Percentiles rank a stretch among this genome's conserved stretches.
These are phyloP conservation scores for Lamellibrachia luymesi DNA, from an alignment of 1,140 invertebrate species.

Conservation along the genomic window DNA sequence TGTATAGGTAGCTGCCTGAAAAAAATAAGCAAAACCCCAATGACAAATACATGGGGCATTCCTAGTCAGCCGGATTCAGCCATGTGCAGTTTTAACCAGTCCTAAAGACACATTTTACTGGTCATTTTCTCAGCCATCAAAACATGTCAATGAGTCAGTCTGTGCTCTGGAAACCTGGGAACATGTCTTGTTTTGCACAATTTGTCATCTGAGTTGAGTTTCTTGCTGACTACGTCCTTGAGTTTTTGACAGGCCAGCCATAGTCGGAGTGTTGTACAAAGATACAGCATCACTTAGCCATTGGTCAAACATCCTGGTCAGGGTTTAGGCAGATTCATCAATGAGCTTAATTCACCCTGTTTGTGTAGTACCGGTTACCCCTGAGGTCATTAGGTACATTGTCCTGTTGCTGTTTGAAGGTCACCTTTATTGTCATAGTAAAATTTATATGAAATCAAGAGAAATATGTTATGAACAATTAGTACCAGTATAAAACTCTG, in stretches of 20 bases:
- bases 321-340: neutral
- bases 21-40: neutral
- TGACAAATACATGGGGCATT: neutral
- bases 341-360: neutral
- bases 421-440: neutral
- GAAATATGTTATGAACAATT: neutral
- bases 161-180: neutral
- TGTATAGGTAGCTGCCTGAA: neutral
- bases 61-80: neutral
- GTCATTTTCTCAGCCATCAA: neutral
- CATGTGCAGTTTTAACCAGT: neutral
- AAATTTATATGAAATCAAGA: neutral
- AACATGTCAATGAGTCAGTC: neutral
- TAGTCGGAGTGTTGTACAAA: neutral
- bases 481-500: neutral
- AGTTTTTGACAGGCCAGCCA: neutral
- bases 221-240: neutral
- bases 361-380: neutral
- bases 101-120: neutral
- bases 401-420: neutral
- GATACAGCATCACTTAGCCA: neutral
- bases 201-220: neutral
- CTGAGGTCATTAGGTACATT: neutral
- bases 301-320: neutral
- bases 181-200: neutral